Conservation (phyloP, 2,113 vertebrate species). For the Macquaria ambigua region DNA sequence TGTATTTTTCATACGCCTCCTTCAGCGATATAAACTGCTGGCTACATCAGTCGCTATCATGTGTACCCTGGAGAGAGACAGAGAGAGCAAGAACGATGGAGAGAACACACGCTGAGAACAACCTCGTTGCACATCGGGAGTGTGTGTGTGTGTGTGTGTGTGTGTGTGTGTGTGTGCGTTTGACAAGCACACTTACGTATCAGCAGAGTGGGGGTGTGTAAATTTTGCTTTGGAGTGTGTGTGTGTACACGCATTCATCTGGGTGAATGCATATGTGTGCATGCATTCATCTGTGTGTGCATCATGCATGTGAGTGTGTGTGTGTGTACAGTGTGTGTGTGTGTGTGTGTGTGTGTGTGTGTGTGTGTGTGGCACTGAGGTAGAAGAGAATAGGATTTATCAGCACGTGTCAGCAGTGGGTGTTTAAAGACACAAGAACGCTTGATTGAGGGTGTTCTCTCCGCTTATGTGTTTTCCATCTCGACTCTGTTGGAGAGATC, state of each 20-base stretch:
- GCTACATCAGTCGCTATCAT: constrained; percentile 65
- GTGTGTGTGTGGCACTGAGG: not conserved
- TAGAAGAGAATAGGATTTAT: constrained; percentile 45
- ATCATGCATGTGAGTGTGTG: not conserved
- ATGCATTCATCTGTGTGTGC: constrained; percentile 8
- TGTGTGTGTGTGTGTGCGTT: constrained; percentile 8
- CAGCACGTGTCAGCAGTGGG: constrained; percentile 57
- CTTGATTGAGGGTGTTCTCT: constrained; percentile 56
- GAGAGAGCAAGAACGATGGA: constrained; percentile 61
- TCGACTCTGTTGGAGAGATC: constrained; percentile 48
- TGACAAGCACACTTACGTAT: constrained; percentile 37
- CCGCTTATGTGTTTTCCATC: constrained; percentile 38
- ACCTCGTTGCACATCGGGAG: constrained; percentile 35
- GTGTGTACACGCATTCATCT: not conserved
- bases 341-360: not conserved
- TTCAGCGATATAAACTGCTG: constrained; percentile 72
- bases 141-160: not conserved
- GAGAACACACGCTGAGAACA: constrained; percentile 66
- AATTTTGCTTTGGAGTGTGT: constrained; percentile 33
- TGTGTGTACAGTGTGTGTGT: not conserved
- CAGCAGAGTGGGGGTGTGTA: constrained; percentile 26
- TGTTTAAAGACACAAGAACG: constrained; percentile 52
- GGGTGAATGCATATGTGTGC: not conserved
- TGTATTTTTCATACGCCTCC: constrained; percentile 69
- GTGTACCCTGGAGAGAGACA: constrained; percentile 66